Base-by-base conservation (phyloP, 2,888 invertebrate genomes). In the Beris morrisii region DNA sequence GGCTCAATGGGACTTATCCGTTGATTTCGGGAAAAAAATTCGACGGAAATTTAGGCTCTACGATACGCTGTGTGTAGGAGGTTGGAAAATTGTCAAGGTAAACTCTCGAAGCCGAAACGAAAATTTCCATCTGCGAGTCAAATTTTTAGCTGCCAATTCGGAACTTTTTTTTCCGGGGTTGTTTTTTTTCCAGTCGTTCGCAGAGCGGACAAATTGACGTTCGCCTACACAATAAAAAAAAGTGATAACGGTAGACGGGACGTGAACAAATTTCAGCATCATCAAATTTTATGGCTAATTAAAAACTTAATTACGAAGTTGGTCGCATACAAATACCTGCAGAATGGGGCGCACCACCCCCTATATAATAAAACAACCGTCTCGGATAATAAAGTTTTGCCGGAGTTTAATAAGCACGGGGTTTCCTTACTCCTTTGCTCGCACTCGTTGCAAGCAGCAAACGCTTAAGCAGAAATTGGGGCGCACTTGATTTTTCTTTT, bases 251-350 rank as follows among this genome's bases (percentile, higher is more conserved):
- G 4, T 6, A 59, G 13, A 9, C 28, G 5, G 13, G 48, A 44
- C 48, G 32, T 43, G 52, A 43, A 52, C 52, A 50, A 61, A 61
- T 61, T 61, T 61, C 30, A 61, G 61, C 61, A 46, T 61, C 61
- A 61, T 61, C 61, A 61, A 61, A 61, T 61, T 61, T 61, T 61
- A 61, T 50, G 61, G 61, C 52, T 61, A 61, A 61, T 61, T 61
- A 61, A 61, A 61, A 61, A 61, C 52, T 61, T 61, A 61, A 61
- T 61, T 61, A 61, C 32, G 50, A 61, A 61, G 50, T 61, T 61
- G 22, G 31, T 61, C 50, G 50, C 9, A 22, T 32, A 7, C 12
- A 61, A 61, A 22, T 52, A 61, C 61, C 61, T 61, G 61, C 50
- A 15, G 50, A 43, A 61, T 22, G 31, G 48, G 48, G 5, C 32